Percentiles rank a stretch among this genome's conserved stretches.
Evolutionary conservation across 1,140 invertebrate genomes (phyloP).

Genomic region (Acyrthosiphon pisum): DNA sequence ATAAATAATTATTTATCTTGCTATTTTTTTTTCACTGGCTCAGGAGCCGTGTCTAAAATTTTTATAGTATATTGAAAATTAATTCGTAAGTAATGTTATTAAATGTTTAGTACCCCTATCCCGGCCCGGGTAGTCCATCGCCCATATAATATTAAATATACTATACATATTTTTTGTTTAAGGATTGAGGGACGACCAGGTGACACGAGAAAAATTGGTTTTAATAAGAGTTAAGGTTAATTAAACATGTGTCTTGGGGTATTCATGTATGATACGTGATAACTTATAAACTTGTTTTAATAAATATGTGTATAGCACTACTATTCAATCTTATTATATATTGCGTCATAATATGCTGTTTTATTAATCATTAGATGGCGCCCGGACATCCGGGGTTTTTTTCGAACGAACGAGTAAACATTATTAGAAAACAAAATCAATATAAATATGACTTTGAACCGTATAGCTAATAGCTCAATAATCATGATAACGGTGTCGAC

Average conservation of each 20-base stretch:
- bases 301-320: background rate
- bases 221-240: background rate
- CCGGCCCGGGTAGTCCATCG: no score
- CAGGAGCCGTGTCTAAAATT: no score
- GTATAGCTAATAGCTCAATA: background rate
- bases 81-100: no score
- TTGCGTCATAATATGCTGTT: background rate
- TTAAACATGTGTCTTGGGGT: background rate
- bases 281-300: background rate
- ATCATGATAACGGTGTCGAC: background rate
- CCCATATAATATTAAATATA: no score
- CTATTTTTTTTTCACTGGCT: no score
- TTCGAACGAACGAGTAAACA: background rate
- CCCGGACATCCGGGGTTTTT: conserved; percentile 2
- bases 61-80: no score
- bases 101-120: no score
- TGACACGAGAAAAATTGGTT: background rate
- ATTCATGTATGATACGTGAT: background rate
- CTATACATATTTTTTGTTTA: no score
- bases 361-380: conserved; percentile 1
- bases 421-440: conserved; percentile 17
- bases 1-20: no score
- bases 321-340: background rate
- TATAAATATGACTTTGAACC: conserved; percentile 7
- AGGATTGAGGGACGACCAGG: no score